Conservation (phyloP, 2,888 invertebrate genomes). For the Smittia aterrima region DNA sequence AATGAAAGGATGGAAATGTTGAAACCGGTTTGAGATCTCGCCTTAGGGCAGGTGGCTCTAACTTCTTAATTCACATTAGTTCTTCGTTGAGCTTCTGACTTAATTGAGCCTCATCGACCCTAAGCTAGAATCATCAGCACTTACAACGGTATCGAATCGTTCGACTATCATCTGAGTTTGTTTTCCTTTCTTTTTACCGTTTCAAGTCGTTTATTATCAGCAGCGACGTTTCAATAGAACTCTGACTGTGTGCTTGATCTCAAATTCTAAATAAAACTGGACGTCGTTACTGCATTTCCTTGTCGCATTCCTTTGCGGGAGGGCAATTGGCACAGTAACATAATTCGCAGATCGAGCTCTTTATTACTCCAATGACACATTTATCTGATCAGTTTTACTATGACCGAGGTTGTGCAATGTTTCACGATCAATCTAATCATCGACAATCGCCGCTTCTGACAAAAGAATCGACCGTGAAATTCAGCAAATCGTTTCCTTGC, state of each 20-base stretch:
- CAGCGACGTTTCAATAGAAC: background rate
- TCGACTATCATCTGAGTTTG: background rate
- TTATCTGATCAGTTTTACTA: no score
- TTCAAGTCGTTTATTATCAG: background rate
- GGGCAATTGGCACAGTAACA: constrained; percentile 21
- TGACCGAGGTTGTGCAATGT: no score
- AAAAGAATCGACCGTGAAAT: no score
- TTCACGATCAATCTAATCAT: no score
- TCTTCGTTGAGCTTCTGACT: background rate
- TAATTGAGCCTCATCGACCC: background rate
- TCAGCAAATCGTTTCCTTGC: no score
- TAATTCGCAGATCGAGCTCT: background rate
- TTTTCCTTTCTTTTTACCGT: background rate
- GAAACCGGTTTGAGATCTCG: background rate
- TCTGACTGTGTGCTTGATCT: background rate
- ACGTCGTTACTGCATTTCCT: background rate
- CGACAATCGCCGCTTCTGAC: no score
- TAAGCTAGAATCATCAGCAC: background rate
- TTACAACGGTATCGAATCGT: background rate
- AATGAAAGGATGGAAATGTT: background rate
- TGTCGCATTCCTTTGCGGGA: background rate
- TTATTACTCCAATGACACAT: no score
- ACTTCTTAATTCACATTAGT: background rate
- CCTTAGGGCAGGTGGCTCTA: background rate
- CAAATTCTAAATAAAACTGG: constrained; percentile 32